Base-by-base conservation (phyloP, 1,140 invertebrate species). In the Lanistes nyassanus region DNA sequence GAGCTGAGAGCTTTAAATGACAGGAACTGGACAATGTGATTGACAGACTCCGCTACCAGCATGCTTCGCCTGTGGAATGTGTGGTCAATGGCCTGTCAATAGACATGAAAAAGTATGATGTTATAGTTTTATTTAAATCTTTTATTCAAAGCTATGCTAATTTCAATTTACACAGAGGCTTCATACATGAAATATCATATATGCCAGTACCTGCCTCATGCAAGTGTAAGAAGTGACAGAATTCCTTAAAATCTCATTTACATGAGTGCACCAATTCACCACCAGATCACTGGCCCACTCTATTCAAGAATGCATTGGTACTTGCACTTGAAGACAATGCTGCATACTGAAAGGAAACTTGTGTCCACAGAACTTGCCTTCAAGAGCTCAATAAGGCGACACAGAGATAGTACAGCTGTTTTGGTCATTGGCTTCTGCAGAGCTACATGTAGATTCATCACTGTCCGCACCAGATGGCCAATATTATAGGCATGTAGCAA, bases 401-500 rank as follows among this genome's bases (percentile, higher is more conserved):
- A 97, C 39, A 98, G 88, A 26, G 92, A 91, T 55, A 94, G 90
- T 6, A 96, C 92, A 53, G 93, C 92, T 36, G 92, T 93, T 87
- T 95, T 95, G 2, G 93, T 93, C 89, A 98, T 93, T 26, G 96
- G 94, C 83, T 93, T 92, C 56, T 92, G 91, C 51, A 95, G 90
- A 19, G 91, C 90, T 1, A 94, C 92, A 87, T 97, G 95, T 55
- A 97, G 89, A 90, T 96, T 97, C 72, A 95, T 93, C n/a, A 96
- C 88, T 72, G 90, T 88, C 47, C 88, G 87, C 4, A 92, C 87
- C 91, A 90, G 90, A 85, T 94, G 92, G 68, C 84, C 87, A 26
- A 91, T 88, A 69, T 82, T 87, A 78, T 87, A 86, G 21, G 89
- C 88, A 75, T 90, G 83, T 76, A 92, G 90, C 7, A 95, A 82